Evolutionary conservation across 2,888 invertebrate species (phyloP).

Genomic region (Heliconius ismenius): DNA sequence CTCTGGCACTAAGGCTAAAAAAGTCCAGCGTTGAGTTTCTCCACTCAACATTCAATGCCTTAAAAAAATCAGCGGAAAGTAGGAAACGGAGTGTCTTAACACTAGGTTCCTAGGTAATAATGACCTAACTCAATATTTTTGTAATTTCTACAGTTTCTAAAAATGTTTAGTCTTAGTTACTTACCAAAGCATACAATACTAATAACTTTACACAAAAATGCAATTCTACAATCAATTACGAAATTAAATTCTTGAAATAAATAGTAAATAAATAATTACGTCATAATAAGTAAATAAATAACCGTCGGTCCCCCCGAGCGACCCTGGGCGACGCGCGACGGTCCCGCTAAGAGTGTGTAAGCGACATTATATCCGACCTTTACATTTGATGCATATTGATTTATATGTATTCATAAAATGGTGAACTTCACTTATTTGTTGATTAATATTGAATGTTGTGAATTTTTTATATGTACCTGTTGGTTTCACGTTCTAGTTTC

Average conservation of each 20-base stretch:
- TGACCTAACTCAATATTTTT: too few species aligned
- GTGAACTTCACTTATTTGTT: too few species aligned
- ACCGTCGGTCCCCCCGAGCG: neutral
- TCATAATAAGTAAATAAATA: neutral
- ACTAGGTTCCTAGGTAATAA: too few species aligned
- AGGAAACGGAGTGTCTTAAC: too few species aligned
- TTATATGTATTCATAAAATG: neutral
- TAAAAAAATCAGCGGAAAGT: neutral
- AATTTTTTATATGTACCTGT: neutral
- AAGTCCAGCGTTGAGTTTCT: too few species aligned
- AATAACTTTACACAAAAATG: too few species aligned
- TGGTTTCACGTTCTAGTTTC: neutral
- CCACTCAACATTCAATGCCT: neutral
- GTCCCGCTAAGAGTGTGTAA: slow-evolving; percentile 7
- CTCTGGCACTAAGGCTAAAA: neutral
- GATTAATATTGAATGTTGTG: neutral
- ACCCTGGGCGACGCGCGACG: neutral
- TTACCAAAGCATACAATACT: too few species aligned
- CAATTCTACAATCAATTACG: too few species aligned
- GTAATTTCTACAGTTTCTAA: too few species aligned
- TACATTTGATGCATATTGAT: neutral
- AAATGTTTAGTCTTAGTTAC: too few species aligned
- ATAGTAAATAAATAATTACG: neutral
- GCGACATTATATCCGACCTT: slow-evolving; percentile 12
- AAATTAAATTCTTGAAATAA: neutral